These are phyloP conservation scores for Gallinago media DNA, from an alignment of 2,113 vertebrate genomes.

Conservation along the genomic window DNA sequence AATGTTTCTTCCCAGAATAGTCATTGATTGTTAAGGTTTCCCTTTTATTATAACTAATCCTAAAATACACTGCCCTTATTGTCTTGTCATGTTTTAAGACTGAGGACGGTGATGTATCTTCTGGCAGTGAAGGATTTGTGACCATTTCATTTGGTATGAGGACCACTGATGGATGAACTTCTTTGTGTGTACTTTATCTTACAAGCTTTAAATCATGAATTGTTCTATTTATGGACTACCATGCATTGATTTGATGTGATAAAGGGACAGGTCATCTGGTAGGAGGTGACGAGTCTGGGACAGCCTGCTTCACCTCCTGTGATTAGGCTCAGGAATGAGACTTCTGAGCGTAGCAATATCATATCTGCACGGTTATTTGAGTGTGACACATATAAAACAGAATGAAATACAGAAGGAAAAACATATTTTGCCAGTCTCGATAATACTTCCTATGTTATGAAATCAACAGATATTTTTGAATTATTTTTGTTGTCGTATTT, in stretches of 20 bases:
- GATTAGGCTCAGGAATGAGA: not conserved
- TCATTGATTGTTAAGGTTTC: not conserved
- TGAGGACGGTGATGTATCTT: not conserved
- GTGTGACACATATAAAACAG: not conserved
- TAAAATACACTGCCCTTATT: not conserved
- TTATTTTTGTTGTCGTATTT: not conserved
- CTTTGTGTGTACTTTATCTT: not conserved
- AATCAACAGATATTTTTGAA: not conserved
- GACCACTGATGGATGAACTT: not conserved
- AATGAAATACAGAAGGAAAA: not conserved
- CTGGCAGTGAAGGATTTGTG: not conserved
- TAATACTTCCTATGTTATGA: not conserved
- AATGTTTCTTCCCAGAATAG: not conserved
- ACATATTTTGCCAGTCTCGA: not conserved
- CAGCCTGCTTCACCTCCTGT: not conserved
- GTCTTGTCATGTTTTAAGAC: not conserved
- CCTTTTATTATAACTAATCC: not conserved
- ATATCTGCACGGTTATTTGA: not conserved
- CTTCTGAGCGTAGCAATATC: accelerated
- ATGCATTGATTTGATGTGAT: not conserved
- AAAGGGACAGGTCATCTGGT: not conserved
- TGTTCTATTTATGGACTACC: not conserved
- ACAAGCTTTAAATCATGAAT: not conserved
- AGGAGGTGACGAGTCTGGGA: not conserved
- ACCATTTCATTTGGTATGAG: not conserved